Conservation (phyloP, 2,888 invertebrate species). For the Parascotia fuliginaria region DNA sequence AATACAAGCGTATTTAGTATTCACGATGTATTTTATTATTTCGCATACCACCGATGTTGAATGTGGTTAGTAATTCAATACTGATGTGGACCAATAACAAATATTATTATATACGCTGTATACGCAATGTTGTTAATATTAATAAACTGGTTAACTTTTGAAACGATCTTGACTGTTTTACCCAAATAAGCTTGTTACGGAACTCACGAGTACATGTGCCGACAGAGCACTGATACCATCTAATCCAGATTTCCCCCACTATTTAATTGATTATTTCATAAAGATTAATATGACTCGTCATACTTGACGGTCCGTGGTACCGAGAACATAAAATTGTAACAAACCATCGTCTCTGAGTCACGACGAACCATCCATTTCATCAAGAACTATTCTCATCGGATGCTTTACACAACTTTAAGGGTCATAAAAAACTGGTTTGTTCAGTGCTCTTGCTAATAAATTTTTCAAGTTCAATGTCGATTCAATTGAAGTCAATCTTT, state of each 20-base stretch:
- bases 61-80: too few relatives aligned
- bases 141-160: not conserved
- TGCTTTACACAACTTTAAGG: slow-evolving; percentile 22
- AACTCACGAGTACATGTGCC: slow-evolving; percentile 77
- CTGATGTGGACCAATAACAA: too few relatives aligned
- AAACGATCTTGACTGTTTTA: slow-evolving; percentile 57
- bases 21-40: too few relatives aligned
- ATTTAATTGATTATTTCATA: slow-evolving; percentile 83
- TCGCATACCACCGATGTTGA: too few relatives aligned
- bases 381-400: slow-evolving; percentile 36
- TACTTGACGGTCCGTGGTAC: slow-evolving; percentile 68
- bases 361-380: slow-evolving; percentile 51
- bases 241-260: slow-evolving; percentile 81
- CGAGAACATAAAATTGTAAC: slow-evolving; percentile 63
- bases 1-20: too few relatives aligned
- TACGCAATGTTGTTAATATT: too few relatives aligned
- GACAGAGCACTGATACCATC: slow-evolving; percentile 78
- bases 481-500: slow-evolving; percentile 57
- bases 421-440: slow-evolving; percentile 42
- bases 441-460: slow-evolving; percentile 57
- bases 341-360: slow-evolving; percentile 67
- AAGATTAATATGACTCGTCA: slow-evolving; percentile 81
- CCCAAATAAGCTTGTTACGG: slow-evolving; percentile 67
- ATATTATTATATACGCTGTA: too few relatives aligned
- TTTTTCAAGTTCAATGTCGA: slow-evolving; percentile 66